phyloP scores from a whole-genome alignment of 2,888 invertebrate genomes.

The Macrosiphum euphorbiae region DNA sequence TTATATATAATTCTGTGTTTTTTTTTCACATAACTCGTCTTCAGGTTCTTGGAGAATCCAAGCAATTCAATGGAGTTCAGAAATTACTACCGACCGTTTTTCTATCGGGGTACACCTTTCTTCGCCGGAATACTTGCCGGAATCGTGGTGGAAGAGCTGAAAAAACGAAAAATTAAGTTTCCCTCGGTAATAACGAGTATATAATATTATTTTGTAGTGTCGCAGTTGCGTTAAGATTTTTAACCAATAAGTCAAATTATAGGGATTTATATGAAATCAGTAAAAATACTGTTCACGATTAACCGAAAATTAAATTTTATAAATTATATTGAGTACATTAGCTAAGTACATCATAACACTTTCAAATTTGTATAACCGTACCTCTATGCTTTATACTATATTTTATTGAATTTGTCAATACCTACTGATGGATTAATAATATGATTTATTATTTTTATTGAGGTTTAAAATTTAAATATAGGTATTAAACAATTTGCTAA shows the following conservation, averaged over 20 bases:
- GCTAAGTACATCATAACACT: background rate
- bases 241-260: background rate
- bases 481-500: background rate
- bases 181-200: background rate
- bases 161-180: conserved; percentile 22
- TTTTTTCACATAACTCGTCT: background rate
- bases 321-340: background rate
- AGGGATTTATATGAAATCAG: background rate
- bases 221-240: background rate
- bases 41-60: background rate
- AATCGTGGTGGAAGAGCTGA: background rate
- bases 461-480: background rate
- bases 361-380: background rate
- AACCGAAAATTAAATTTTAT: background rate
- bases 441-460: background rate
- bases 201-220: background rate
- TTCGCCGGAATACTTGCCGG: conserved; percentile 25
- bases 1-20: background rate
- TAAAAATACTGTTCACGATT: background rate
- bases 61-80: conserved; percentile 12
- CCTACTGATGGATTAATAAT: background rate
- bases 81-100: conserved; percentile 15
- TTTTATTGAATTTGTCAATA: background rate
- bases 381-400: background rate
- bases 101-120: conserved; percentile 36